These are phyloP conservation scores for Harpalus rufipes DNA, from an alignment of 2,888 invertebrate species.

Conservation along the genomic window DNA sequence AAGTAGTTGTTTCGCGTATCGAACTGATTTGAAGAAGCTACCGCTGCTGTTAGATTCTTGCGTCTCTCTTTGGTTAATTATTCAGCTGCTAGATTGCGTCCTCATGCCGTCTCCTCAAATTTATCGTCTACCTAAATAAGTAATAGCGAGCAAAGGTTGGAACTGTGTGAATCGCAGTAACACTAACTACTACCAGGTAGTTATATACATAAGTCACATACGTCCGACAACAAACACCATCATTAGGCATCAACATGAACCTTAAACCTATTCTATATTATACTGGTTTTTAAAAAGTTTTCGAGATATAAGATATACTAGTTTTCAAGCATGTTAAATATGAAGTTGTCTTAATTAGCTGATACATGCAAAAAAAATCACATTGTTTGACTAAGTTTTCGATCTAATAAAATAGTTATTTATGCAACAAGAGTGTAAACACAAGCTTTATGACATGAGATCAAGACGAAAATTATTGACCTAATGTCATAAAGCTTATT, in stretches of 20 bases:
- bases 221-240: not conserved
- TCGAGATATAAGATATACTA: too few relatives aligned
- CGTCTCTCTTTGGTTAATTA: conserved; percentile 59
- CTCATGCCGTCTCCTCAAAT: conserved; percentile 49
- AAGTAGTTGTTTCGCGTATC: conserved; percentile 40
- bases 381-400: too few relatives aligned
- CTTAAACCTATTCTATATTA: too few relatives aligned
- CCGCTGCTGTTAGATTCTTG: conserved; percentile 15
- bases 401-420: too few relatives aligned
- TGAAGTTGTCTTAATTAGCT: too few relatives aligned
- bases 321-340: too few relatives aligned
- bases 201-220: conserved; percentile 49
- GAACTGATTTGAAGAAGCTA: conserved; percentile 51
- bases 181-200: conserved; percentile 8
- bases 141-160: conserved; percentile 54
- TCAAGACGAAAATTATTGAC: too few relatives aligned
- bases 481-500: too few relatives aligned
- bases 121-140: conserved; percentile 55
- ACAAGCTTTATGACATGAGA: too few relatives aligned
- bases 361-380: too few relatives aligned
- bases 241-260: not conserved
- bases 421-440: too few relatives aligned
- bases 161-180: conserved; percentile 21
- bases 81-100: conserved; percentile 51
- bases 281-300: too few relatives aligned